Base-by-base conservation (phyloP, 2,113 vertebrate genomes). In the Solea solea region DNA sequence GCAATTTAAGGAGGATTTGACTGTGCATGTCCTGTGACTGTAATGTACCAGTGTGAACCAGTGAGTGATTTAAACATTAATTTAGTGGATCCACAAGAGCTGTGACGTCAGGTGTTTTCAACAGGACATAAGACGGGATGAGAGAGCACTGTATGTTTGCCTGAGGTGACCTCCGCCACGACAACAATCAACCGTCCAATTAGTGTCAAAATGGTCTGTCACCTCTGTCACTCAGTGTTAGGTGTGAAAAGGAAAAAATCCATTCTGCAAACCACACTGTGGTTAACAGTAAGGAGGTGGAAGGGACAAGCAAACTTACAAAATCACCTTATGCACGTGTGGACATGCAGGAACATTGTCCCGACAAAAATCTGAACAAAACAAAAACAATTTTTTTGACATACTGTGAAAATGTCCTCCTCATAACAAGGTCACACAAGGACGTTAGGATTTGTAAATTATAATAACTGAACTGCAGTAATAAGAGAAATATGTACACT, bases 201-300 rank as follows among this genome's bases (percentile, higher is more conserved):
- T 81, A 86, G 75, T 87, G 86, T 87, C 81, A 84, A 69, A 78
- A 45, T 48, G 14, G 75, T 87, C 72, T 88, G 65, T 67, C 84
- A 80, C 84, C 74, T 86, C 82, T 11, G n/a, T 64, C 70, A 28
- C 60, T 46, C 28, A 49, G 8, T 53, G 10, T 45, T 64, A 74
- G 46, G 75, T 69, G 77, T 49, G 64, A 88, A 88, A 82, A 76
- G 58, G 68, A 83, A 63, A 63, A 56, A 78, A 72, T 27, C 11
- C n/a, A 25, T 58, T 42, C 3, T 0, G 13, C 69, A 85, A 63
- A 81, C 60, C 48, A 45, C 2, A 0, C 39, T 51, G 64, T 9
- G 25, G 25, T 46, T 52, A 71, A 69, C 66, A 42, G 11, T 9
- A 12, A 48, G 12, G 45, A 61, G 61, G 52, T 60, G 58, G 55